Percentiles rank a stretch among this genome's conserved stretches.
Conservation (phyloP, 2,797 vertebrate species). For the Oreochromis mossambicus region DNA sequence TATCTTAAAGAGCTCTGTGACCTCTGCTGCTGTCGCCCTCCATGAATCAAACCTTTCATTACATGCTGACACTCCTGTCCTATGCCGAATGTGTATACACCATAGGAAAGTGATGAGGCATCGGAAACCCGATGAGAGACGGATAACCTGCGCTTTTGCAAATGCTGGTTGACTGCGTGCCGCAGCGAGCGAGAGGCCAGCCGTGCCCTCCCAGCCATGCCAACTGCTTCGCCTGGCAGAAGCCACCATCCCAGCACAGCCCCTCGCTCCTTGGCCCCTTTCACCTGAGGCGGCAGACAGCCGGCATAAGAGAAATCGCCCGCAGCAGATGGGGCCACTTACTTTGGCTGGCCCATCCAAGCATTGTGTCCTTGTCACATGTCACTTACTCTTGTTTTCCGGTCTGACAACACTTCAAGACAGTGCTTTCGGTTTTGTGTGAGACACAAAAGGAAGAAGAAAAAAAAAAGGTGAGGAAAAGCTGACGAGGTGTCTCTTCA, state of each 20-base stretch:
- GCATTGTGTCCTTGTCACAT: conserved; percentile 77
- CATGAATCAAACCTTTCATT: conserved; percentile 74
- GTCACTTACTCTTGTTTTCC: conserved; percentile 75
- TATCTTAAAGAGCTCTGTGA: conserved; percentile 69
- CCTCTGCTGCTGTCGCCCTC: conserved; percentile 67
- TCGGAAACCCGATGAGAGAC: conserved; percentile 61
- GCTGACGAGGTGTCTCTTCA: conserved; percentile 67
- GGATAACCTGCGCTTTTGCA: conserved; percentile 55
- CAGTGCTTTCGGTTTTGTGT: conserved; percentile 55
- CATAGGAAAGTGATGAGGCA: conserved; percentile 64
- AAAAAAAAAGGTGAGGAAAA: conserved; percentile 44
- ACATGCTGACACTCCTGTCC: conserved; percentile 62
- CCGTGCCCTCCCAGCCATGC: conserved; percentile 36
- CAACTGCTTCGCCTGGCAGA: conserved; percentile 54
- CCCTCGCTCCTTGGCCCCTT: conserved; percentile 22
- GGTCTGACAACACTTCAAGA: conserved; percentile 69
- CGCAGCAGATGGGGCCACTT: conserved; percentile 68
- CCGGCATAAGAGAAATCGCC: conserved; percentile 67
- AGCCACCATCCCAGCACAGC: conserved; percentile 14
- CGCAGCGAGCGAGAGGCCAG: background rate
- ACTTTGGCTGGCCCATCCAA: conserved; percentile 58
- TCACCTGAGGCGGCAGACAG: conserved; percentile 64
- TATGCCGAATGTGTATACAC: conserved; percentile 29
- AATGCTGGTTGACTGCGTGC: conserved; percentile 13
- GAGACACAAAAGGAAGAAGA: conserved; percentile 62